Percentiles rank a stretch among this genome's conserved stretches.
phyloP scores from a whole-genome alignment of 2,113 vertebrate species.

The Merops nubicus region DNA sequence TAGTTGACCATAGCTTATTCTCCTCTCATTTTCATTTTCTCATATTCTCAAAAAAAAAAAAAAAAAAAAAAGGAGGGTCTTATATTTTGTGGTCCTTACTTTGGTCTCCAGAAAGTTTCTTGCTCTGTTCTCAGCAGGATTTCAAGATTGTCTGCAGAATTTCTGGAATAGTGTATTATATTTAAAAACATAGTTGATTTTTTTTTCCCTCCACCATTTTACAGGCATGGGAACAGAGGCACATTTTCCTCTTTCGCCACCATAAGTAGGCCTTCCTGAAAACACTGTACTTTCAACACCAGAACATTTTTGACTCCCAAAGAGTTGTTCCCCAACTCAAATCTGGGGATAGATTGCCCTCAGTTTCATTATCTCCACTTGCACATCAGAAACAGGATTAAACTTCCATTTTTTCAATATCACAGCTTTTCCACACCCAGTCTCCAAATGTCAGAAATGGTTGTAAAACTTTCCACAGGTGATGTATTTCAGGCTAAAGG shows the following conservation, averaged over 20 bases:
- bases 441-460: neutral
- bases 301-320: neutral
- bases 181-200: neutral
- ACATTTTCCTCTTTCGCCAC: neutral
- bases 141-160: rapidly evolving
- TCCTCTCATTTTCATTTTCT: neutral
- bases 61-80: neutral
- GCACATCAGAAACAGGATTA: neutral
- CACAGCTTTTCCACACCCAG: neutral
- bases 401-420: neutral
- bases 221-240: neutral
- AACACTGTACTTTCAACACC: neutral
- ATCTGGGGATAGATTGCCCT: neutral
- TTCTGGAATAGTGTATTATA: neutral
- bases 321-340: neutral
- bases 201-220: neutral
- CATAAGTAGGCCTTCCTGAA: neutral
- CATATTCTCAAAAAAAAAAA: too few species aligned
- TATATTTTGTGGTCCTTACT: neutral
- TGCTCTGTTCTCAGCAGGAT: neutral
- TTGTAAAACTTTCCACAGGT: constrained; percentile 45
- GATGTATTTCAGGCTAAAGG: constrained; percentile 61
- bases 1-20: neutral
- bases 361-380: neutral
- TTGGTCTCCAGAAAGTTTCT: neutral